Conservation (phyloP, 2,888 invertebrate species). For the Baronia brevicornis region DNA sequence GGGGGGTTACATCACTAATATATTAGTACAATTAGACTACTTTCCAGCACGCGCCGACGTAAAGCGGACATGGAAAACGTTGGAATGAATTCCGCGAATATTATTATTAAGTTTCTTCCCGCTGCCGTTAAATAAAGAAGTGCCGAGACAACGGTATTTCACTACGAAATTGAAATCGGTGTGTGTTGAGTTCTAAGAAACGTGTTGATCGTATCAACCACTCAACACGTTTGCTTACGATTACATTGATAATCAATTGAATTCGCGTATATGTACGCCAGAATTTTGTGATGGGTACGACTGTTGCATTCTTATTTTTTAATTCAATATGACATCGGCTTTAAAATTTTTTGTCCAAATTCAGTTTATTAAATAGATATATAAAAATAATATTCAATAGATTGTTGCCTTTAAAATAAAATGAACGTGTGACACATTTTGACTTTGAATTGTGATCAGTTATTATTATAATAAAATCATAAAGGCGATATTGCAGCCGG, state of each 20-base stretch:
- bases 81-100: constrained; percentile 37
- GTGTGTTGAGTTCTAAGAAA: constrained; percentile 42
- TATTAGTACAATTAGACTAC: constrained; percentile 7
- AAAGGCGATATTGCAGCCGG: not conserved
- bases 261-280: too few species aligned
- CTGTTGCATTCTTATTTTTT: too few species aligned
- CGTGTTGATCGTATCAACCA: constrained; percentile 10
- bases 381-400: too few species aligned
- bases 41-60: constrained; percentile 10
- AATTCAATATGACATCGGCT: too few species aligned
- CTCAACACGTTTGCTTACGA: not conserved
- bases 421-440: too few species aligned
- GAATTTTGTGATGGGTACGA: too few species aligned
- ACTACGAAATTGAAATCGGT: constrained; percentile 47
- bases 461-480: not conserved
- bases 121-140: constrained; percentile 38
- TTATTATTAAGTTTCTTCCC: constrained; percentile 32
- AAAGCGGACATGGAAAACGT: constrained; percentile 24
- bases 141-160: constrained; percentile 48
- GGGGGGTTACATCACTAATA: constrained; percentile 4
- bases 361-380: too few species aligned
- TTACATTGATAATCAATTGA: not conserved
- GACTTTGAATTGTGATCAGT: too few species aligned
- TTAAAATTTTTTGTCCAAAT: too few species aligned
- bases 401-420: too few species aligned